Conservation (phyloP, 2,797 vertebrate species). For the Spinus pinus region DNA sequence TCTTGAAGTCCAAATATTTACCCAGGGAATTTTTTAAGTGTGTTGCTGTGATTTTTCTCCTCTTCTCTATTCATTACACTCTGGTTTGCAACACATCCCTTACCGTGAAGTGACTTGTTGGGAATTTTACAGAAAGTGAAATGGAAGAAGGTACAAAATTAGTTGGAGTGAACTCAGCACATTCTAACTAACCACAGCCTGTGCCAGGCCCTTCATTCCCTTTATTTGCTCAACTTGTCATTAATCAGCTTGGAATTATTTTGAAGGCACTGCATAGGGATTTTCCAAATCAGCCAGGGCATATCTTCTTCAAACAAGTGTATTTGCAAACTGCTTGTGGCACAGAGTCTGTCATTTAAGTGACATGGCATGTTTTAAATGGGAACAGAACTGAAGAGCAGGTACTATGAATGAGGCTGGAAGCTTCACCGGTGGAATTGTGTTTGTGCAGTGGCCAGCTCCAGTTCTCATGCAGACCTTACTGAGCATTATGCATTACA, state of each 20-base stretch:
- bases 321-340: conserved; percentile 28
- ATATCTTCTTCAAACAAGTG: conserved; percentile 37
- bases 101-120: neutral
- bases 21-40: neutral
- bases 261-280: neutral
- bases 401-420: conserved; percentile 21
- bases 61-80: neutral
- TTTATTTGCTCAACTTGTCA: neutral
- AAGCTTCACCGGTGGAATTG: neutral
- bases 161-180: neutral
- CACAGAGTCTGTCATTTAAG: conserved; percentile 18
- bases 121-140: neutral
- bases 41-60: neutral
- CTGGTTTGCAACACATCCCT: neutral
- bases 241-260: conserved; percentile 32
- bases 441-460: conserved; percentile 55
- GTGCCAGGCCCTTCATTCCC: neutral
- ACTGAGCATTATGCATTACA: neutral
- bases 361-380: neutral
- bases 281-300: conserved; percentile 25
- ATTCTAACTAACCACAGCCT: neutral
- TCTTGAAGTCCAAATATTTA: conserved; percentile 33
- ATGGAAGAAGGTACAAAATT: neutral
- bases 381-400: conserved; percentile 1
- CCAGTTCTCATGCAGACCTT: conserved; percentile 14